Evolutionary conservation across 2,888 invertebrate genomes (phyloP).

Genomic region (Megastigmus dorsalis): DNA sequence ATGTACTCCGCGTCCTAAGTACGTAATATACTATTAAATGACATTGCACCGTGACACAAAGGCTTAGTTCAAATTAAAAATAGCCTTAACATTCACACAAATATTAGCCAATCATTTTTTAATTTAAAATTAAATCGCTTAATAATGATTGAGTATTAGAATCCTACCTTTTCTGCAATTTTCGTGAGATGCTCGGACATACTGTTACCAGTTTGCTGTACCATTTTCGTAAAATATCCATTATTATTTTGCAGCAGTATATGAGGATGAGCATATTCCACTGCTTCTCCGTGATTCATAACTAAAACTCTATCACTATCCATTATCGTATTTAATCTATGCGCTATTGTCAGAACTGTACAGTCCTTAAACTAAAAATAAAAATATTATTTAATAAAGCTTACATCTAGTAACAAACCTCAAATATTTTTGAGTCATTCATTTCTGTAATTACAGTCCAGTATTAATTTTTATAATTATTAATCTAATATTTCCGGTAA

Average conservation of each 20-base stretch:
- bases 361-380: slow-evolving; percentile 78
- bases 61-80: too few species aligned
- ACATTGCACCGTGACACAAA: too few species aligned
- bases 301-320: slow-evolving; percentile 92
- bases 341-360: slow-evolving; percentile 93
- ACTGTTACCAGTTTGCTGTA: slow-evolving; percentile 64
- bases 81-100: too few species aligned
- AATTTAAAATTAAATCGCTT: too few species aligned
- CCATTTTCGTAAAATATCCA: slow-evolving; percentile 81
- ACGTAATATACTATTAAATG: too few species aligned
- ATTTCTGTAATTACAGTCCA: too few species aligned
- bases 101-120: too few species aligned
- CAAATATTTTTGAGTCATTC: too few species aligned
- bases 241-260: slow-evolving; percentile 79
- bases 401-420: too few species aligned
- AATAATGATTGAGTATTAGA: too few species aligned
- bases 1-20: too few species aligned
- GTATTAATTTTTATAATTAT: neutral
- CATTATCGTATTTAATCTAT: slow-evolving; percentile 94
- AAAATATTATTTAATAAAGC: too few species aligned
- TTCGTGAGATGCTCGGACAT: slow-evolving; percentile 43
- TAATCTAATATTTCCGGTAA: neutral
- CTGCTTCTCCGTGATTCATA: slow-evolving; percentile 86
- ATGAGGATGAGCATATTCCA: slow-evolving; percentile 84
- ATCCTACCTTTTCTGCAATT: slow-evolving; percentile 49